Base-by-base conservation (phyloP, 2,888 invertebrate species). In the Leucozona laternaria region DNA sequence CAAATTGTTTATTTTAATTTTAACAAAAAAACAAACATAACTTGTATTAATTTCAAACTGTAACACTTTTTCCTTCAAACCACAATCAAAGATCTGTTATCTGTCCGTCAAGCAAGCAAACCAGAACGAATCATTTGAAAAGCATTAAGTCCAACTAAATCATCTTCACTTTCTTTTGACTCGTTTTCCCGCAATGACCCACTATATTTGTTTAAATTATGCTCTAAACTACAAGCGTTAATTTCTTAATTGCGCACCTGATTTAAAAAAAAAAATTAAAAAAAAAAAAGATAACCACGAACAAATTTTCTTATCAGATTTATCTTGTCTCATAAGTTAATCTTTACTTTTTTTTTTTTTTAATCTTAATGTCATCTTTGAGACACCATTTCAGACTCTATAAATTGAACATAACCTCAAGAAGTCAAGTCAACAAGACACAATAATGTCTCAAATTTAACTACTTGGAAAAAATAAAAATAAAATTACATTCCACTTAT, bases 401-500 rank as follows among this genome's bases (percentile, higher is more conserved):
- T 25, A 25, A 25, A 25, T 25, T 25, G 25, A 60, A 11, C 6
- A 57, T 17, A 34, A 31, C 31, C 55, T 55, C 55, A 55, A n/a
- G 31, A 57, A 57, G 31, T 28, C 31, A 60, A 37, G 37, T 28
- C 28, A 28, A 28, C 7, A 31, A 31, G 31, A 31, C 20, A 60
- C 28, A 28, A 45, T 45, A n/a, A 15, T 45, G 28, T 25, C 45
- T 17, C 2, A 25, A 45, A 45, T 45, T 28, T 45, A 28, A 22
- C n/a, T 60, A 40, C 8, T 57, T 17, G 53, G 13, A 58, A 31
- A 55, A 45, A 45, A 62, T 37, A 6, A 8, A 13, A 22, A 64
- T 25, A 77, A 85, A 85, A 85, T 80, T 78, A 77, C 77, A 85
- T 73, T 85, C 85, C 77, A 78, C 77, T 85, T 85, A 80, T 72